Base-by-base conservation (phyloP, 37 sponge, comb jelly and placozoan species). In the Haliclona indistincta region DNA sequence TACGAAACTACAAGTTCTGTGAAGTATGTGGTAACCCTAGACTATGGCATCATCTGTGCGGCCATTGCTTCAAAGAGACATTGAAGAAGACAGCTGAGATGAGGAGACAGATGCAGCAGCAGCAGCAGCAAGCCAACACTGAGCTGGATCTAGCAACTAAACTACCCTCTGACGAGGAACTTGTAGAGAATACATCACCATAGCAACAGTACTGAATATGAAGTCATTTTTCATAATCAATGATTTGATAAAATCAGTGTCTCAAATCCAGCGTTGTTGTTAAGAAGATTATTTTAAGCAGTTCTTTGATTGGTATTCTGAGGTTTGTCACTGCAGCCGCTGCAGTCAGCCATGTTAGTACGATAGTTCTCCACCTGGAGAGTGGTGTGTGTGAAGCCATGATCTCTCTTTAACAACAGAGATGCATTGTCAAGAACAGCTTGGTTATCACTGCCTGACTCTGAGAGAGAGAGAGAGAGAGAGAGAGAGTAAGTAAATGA, bases 31-130 rank as follows among this genome's bases (percentile, higher is more conserved):
- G 76, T 0, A 83, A 84, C 11, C 65, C 85, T 22, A 88, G 76
- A 37, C 70, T 87, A 28, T 49, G 74, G 60, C 89, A 93, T 38
- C 72, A 81, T 30, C 54, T 93, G 55, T 93, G 93, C 51, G 84
- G 72, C 5, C 38, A 75, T 35, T 93, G 93, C 36, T 69, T 93
- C 41, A 84, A 76, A 52, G 71, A 84, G 67, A 87, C 80, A 8
- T 54, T 88, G 60, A 52, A 65, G 41, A 36, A 67, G 44, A 93
- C 93, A 1, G 89, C 89, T 0, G 43, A 37, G 17, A 54, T 91
- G 53, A 86, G 92, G 36, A 40, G 63, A 68, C 42, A 73, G 35
- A 70, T 6, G 33, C 62, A 34, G 62, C n/a, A n/a, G n/a, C n/a
- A n/a, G n/a, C n/a, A n/a, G n/a, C n/a, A n/a, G n/a, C n/a, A n/a